Evolutionary conservation across 1,140 invertebrate species (phyloP).

Genomic region (Aethina tumida): DNA sequence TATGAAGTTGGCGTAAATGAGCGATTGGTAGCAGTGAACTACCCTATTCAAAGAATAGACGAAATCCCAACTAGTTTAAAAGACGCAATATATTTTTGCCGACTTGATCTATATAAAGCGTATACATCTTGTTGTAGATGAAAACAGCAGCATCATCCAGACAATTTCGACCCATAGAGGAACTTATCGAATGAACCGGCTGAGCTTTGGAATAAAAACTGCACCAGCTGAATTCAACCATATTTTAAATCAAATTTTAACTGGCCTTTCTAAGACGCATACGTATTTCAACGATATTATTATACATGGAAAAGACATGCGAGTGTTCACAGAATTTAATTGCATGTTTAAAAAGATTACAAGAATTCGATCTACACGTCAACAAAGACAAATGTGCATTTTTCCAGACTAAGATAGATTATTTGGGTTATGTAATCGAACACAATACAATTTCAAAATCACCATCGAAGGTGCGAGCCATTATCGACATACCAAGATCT

Average conservation of each 20-base stretch:
- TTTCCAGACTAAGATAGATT: constrained; percentile 17
- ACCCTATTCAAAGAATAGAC: constrained; percentile 22
- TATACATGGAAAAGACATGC: background rate
- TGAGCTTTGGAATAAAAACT: constrained; percentile 40
- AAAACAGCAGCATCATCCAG: constrained; percentile 10
- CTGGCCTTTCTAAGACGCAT: background rate
- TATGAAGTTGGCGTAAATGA: constrained; percentile 29
- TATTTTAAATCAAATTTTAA: constrained; percentile 34
- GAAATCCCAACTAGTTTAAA: constrained; percentile 19
- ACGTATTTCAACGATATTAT: constrained; percentile 8
- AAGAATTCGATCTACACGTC: constrained; percentile 11
- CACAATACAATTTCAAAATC: constrained; percentile 7
- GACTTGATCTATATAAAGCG: constrained; percentile 26
- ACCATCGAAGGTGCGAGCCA: constrained; percentile 20
- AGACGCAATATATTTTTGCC: constrained; percentile 20
- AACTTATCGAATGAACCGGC: constrained; percentile 32
- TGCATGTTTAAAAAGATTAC: constrained; percentile 10
- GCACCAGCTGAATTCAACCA: constrained; percentile 43
- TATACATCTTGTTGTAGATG: constrained; percentile 27
- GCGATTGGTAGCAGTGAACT: constrained; percentile 14
- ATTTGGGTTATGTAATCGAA: constrained; percentile 12
- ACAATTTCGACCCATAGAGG: constrained; percentile 15
- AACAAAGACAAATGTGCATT: constrained; percentile 15
- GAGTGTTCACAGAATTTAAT: constrained; percentile 4
- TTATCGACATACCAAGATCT: constrained; percentile 22